Percentiles rank a stretch among this genome's conserved stretches.
Evolutionary conservation across 2,113 vertebrate genomes (phyloP).

Genomic region (Manacus vitellinus): DNA sequence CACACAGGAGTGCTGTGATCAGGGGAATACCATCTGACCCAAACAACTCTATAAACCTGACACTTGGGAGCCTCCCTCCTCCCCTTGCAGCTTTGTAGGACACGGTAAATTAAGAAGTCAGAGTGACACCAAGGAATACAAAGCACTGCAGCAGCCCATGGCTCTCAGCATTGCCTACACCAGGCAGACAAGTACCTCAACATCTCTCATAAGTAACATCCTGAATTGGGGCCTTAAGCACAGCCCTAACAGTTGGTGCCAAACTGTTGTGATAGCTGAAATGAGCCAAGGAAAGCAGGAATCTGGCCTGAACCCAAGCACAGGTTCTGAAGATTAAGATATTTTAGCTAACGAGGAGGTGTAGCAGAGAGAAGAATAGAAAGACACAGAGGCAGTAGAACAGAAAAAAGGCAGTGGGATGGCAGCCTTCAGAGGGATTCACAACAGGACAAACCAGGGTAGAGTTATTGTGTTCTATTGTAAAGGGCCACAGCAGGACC

Average conservation of each 20-base stretch:
- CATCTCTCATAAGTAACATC: not conserved
- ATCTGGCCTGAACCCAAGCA: slow-evolving; percentile 42
- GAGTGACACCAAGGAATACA: not conserved
- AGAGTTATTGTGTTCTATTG: not conserved
- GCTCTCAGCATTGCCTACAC: not conserved
- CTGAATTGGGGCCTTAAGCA: not conserved
- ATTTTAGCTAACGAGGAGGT: not conserved
- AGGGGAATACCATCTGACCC: not conserved
- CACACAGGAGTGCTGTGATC: not conserved
- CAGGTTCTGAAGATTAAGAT: slow-evolving; percentile 39
- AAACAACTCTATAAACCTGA: not conserved
- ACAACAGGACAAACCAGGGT: not conserved
- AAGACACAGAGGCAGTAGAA: not conserved
- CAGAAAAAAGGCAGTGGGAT: not conserved
- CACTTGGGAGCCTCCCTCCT: not conserved
- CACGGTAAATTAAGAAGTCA: not conserved
- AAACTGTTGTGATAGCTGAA: slow-evolving; percentile 16
- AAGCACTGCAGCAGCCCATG: not conserved
- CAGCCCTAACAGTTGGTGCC: not conserved
- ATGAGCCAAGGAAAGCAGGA: slow-evolving; percentile 23
- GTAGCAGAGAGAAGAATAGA: not conserved
- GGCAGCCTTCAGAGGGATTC: not conserved
- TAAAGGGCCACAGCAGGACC: not conserved
- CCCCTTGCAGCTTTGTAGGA: not conserved
- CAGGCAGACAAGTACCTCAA: not conserved